These are phyloP conservation scores for Pterophyllum scalare DNA, from an alignment of 2,113 vertebrate genomes.

Conservation along the genomic window DNA sequence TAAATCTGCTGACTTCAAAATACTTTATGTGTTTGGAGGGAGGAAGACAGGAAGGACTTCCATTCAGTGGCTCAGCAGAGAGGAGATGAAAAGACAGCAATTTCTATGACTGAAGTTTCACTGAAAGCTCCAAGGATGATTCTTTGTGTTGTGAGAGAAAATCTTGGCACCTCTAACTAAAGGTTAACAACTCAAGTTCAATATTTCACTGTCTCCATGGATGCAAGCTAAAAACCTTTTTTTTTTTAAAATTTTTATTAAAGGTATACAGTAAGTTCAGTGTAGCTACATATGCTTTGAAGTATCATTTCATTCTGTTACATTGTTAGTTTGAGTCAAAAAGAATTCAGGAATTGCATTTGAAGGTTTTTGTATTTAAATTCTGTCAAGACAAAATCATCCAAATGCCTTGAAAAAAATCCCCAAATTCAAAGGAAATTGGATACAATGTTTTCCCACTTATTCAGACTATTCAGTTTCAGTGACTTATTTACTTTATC, in stretches of 20 bases:
- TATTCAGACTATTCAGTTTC: background rate
- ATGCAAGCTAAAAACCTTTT: conserved; percentile 38
- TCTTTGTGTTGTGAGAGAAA: conserved; percentile 38
- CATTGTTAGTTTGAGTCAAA: background rate
- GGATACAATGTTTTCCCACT: background rate
- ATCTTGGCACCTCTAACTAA: conserved; percentile 36
- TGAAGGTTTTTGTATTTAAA: conserved; percentile 2
- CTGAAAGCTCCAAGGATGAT: conserved; percentile 56
- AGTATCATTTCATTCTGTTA: background rate
- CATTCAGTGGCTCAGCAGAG: conserved; percentile 18
- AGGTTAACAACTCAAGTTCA: conserved; percentile 55
- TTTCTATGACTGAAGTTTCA: conserved; percentile 41
- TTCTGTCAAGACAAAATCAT: background rate
- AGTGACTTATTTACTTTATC: background rate
- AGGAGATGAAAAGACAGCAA: conserved; percentile 41
- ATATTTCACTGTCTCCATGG: conserved; percentile 53
- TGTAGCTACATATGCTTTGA: conserved; percentile 6
- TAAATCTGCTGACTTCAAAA: conserved; percentile 17
- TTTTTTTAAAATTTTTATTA: conserved; percentile 2
- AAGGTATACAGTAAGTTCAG: background rate
- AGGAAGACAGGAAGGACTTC: conserved; percentile 28
- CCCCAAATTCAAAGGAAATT: background rate
- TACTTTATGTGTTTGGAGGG: conserved; percentile 3
- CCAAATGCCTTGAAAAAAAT: background rate
- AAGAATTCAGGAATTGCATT: background rate